Evolutionary conservation across 2,888 invertebrate species (phyloP), one percentile per base, ranked within the genome.

Genomic region (Hypercompe scribonia): DNA sequence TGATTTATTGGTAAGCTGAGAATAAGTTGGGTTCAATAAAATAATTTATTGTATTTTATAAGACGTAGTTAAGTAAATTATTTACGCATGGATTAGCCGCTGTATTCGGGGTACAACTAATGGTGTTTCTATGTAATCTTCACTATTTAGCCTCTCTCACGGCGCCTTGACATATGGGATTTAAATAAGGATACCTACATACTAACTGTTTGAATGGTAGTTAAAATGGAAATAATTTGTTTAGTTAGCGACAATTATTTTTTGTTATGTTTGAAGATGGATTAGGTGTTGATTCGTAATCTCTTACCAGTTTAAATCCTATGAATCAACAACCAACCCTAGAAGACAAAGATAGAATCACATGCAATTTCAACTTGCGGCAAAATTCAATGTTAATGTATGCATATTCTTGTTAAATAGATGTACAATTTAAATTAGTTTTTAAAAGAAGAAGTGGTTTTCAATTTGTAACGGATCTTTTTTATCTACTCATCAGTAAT

Each of bases 71-170:
- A 72, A 71, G 74, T 77, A 83, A 85, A 89, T 90, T 89, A 88
- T 88, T 83, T 86, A 78, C 81, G 78, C 81, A 84, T 87, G 89
- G 91, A 91, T 90, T 87, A 89, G 70, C 58, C 34, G 28, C 42
- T 58, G 74, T 50, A n/a, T 58, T 74, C 50, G 34, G 71, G 71
- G 76, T 68, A 87, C 85, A 86, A 78, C 90, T 94, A 94, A 94
- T 94, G 94, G 94, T 92, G 91, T 94, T 94, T 91, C 94, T 78
- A 78, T 93, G 94, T 94, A 94, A 94, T 93, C 94, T 90, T 81
- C 84, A 90, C 89, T 91, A 91, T 93, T 93, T 91, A 92, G 90
- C 87, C 77, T 87, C 88, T 84, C 87, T 88, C 88, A 84, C 85
- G 76, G 78, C 79, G 78, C 81, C 79, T 77, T 86, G 81, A 84